Evolutionary conservation across 1,140 invertebrate species (phyloP).

Genomic region (Ceratitis capitata): DNA sequence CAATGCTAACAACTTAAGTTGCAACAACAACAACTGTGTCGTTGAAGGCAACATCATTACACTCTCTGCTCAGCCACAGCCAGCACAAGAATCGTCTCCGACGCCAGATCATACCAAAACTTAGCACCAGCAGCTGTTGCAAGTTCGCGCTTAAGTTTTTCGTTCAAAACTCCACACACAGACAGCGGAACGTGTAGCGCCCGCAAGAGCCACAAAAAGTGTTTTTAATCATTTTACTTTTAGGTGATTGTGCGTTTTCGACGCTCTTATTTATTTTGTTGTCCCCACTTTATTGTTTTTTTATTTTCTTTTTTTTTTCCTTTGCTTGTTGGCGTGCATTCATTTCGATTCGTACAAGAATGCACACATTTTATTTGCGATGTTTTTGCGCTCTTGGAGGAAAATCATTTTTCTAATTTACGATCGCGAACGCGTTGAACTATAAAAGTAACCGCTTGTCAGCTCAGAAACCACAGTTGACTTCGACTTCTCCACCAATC

Average conservation of each 20-base stretch:
- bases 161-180: neutral
- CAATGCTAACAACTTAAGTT: neutral
- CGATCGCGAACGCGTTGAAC: constrained; percentile 26
- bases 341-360: constrained; percentile 29
- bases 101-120: neutral
- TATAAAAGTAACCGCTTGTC: constrained; percentile 32
- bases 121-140: neutral
- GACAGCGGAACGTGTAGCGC: neutral
- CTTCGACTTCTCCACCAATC: constrained; percentile 24
- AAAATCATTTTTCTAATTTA: constrained; percentile 20
- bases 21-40: too few relatives aligned
- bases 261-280: constrained; percentile 24
- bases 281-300: neutral
- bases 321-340: neutral
- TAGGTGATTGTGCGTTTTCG: constrained; percentile 42
- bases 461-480: constrained; percentile 15
- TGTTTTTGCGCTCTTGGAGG: constrained; percentile 38
- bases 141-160: constrained; percentile 15
- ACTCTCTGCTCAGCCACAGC: too few relatives aligned
- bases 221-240: constrained; percentile 24
- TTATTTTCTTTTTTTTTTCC: too few relatives aligned
- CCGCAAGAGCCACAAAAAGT: neutral
- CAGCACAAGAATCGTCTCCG: constrained; percentile 21
- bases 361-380: constrained; percentile 9
- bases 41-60: neutral